A percentile compares a stretch with the other conserved stretches of the same genome.
These are phyloP conservation scores for Haplochromis vanheusdeni DNA, from an alignment of 2,113 vertebrate species.

Conservation along the genomic window DNA sequence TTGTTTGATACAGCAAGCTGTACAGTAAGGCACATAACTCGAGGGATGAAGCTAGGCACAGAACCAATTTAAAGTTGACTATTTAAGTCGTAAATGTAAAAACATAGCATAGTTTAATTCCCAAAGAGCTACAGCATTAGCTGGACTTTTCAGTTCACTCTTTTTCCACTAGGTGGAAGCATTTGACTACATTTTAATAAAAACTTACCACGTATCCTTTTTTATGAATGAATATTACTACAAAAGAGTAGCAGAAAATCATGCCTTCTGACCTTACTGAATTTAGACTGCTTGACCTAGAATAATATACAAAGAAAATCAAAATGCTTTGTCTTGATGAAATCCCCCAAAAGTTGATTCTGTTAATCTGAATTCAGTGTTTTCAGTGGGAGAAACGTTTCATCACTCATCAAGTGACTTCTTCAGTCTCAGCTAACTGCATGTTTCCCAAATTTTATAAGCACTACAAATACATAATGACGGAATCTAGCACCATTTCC, in stretches of 20 bases:
- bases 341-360: neutral
- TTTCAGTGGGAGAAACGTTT: neutral
- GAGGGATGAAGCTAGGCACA: neutral
- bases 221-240: constrained; percentile 43
- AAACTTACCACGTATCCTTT: rapidly evolving
- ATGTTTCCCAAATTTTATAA: neutral
- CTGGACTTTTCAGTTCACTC: neutral
- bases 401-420: neutral
- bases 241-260: neutral
- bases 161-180: constrained; percentile 54
- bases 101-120: neutral
- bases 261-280: neutral
- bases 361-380: neutral
- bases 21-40: neutral
- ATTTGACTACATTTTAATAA: neutral
- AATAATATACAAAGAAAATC: neutral
- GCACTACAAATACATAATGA: neutral
- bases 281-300: rapidly evolving
- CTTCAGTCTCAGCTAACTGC: neutral
- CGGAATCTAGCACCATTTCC: neutral
- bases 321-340: neutral
- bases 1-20: rapidly evolving
- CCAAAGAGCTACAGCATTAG: neutral
- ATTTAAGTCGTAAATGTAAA: neutral
- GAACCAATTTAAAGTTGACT: neutral